Evolutionary conservation across 2,113 vertebrate species (phyloP).

Genomic region (Oryzias melastigma): DNA sequence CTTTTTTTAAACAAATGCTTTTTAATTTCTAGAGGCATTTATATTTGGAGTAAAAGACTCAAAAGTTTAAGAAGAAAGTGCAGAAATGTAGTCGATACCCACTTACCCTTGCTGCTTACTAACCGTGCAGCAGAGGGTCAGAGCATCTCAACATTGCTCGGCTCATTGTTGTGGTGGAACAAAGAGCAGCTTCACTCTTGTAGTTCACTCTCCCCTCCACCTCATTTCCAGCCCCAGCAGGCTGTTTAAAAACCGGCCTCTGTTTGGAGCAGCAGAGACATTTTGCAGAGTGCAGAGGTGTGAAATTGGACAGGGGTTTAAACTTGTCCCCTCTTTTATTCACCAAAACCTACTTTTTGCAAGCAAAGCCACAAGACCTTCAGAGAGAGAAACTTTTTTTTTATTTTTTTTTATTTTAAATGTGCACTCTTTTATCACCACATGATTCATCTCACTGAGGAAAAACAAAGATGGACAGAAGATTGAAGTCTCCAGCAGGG

Average conservation of each 20-base stretch:
- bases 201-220: conserved; percentile 18
- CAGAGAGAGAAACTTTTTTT: neutral
- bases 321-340: conserved; percentile 40
- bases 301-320: conserved; percentile 52
- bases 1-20: too few relatives aligned
- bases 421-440: conserved; percentile 9
- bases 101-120: neutral
- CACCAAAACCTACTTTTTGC: conserved; percentile 14
- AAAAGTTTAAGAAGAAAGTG: neutral
- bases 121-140: neutral
- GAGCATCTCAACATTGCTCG: neutral
- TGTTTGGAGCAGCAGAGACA: conserved; percentile 18
- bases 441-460: conserved; percentile 4
- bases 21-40: too few relatives aligned
- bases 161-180: conserved; percentile 11
- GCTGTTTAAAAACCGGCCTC: conserved; percentile 15
- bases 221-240: conserved; percentile 36
- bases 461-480: conserved; percentile 18
- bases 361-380: conserved; percentile 6
- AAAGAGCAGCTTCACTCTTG: neutral
- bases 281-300: conserved; percentile 36
- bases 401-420: neutral
- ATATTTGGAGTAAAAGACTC: neutral
- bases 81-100: neutral
- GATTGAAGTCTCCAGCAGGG: conserved; percentile 3